Conservation (phyloP, 2,113 vertebrate species). For the Oxyruncus cristatus region DNA sequence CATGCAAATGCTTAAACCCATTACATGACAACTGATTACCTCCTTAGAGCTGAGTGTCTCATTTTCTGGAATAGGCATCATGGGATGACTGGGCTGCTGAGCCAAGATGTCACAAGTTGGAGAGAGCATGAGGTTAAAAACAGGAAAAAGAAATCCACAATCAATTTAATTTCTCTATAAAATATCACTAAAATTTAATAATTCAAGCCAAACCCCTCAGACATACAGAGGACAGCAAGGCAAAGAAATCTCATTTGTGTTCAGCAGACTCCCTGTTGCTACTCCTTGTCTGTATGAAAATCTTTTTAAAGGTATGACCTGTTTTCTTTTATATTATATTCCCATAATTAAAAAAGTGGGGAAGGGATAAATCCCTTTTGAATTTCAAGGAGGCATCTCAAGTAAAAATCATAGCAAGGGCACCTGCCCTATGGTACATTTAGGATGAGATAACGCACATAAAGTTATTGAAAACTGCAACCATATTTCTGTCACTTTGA, state of each 20-base stretch:
- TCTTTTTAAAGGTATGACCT: neutral
- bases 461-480: neutral
- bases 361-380: neutral
- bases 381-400: neutral
- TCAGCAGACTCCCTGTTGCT: neutral
- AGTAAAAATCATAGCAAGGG: neutral
- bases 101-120: slow-evolving; percentile 17
- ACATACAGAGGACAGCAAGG: neutral
- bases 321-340: neutral
- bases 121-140: neutral
- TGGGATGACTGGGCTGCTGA: slow-evolving; percentile 71
- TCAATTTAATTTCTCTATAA: slow-evolving; percentile 3
- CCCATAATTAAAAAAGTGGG: neutral
- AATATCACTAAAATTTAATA: neutral
- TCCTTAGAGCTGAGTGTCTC: slow-evolving; percentile 72
- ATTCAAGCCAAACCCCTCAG: neutral
- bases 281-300: neutral
- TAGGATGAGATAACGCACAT: neutral
- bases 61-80: slow-evolving; percentile 78
- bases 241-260: neutral
- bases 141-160: slow-evolving; percentile 6
- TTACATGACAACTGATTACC: slow-evolving; percentile 61
- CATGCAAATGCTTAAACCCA: neutral
- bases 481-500: neutral
- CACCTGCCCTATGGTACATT: neutral